Evolutionary conservation across 2,113 vertebrate genomes (phyloP).

Genomic region (Nicator chloris): DNA sequence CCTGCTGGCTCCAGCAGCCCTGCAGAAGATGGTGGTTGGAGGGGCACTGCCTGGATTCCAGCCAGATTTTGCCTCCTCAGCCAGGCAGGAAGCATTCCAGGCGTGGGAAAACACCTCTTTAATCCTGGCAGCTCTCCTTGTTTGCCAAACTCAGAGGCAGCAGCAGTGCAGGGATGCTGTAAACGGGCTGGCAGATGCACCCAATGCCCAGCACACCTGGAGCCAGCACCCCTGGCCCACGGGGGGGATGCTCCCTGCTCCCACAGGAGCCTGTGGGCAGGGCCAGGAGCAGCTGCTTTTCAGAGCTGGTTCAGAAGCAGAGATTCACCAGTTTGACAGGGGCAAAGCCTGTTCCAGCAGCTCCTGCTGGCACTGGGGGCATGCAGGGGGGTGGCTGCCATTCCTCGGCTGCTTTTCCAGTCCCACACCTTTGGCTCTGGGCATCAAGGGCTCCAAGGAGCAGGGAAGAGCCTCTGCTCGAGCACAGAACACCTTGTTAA

Average conservation of each 20-base stretch:
- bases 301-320: background rate
- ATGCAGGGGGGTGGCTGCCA: fast-evolving
- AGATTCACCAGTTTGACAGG: background rate
- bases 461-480: background rate
- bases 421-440: background rate
- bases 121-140: fast-evolving
- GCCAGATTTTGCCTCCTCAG: background rate
- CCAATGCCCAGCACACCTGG: fast-evolving
- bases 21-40: background rate
- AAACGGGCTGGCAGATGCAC: background rate
- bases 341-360: background rate
- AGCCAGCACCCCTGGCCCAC: background rate
- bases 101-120: background rate
- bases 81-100: background rate
- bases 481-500: background rate
- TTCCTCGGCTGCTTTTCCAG: background rate
- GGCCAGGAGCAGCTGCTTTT: background rate
- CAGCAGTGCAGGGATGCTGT: fast-evolving
- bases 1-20: background rate
- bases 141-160: background rate
- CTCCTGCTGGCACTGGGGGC: background rate
- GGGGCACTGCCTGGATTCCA: background rate
- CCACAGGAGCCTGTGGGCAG: fast-evolving
- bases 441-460: background rate
- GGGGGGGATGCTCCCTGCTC: background rate